A percentile compares a stretch with the other conserved stretches of the same genome.
Conservation (phyloP, 2,888 invertebrate species). For the Sphecodes monilicornis region DNA sequence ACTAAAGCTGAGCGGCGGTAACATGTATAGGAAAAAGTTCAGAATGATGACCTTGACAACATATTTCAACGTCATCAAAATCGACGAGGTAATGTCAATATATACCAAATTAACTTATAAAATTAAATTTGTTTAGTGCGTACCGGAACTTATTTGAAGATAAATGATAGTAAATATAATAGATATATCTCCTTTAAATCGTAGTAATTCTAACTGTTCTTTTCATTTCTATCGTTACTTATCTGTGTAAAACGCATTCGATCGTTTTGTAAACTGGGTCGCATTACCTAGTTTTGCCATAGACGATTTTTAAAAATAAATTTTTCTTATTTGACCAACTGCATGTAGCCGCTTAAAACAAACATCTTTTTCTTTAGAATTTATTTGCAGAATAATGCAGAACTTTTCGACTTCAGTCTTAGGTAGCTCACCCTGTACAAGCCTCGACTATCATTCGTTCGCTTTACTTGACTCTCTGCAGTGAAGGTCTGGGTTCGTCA, state of each 20-base stretch:
- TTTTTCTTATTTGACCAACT: too few species aligned
- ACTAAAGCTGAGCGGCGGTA: too few species aligned
- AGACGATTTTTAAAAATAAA: too few species aligned
- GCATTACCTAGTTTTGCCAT: not conserved
- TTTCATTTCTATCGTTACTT: not conserved
- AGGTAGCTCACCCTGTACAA: slow-evolving; percentile 24
- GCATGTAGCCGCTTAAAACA: too few species aligned
- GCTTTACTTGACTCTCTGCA: slow-evolving; percentile 36
- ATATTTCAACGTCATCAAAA: too few species aligned
- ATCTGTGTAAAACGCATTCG: not conserved
- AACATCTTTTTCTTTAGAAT: not conserved
- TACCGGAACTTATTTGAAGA: not conserved
- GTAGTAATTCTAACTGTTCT: too few species aligned
- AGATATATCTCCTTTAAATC: not conserved
- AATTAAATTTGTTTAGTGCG: not conserved
- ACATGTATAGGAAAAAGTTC: too few species aligned
- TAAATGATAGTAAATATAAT: not conserved
- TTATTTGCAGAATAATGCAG: not conserved
- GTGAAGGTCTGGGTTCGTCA: slow-evolving; percentile 28
- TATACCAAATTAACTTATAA: too few species aligned
- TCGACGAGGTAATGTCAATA: too few species aligned
- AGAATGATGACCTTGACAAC: too few species aligned
- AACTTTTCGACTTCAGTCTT: not conserved
- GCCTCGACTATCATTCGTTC: slow-evolving; percentile 42
- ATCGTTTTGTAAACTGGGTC: not conserved